These are phyloP conservation scores for Hypomecis atomaria DNA, from an alignment of 2,888 invertebrate species.

Conservation along the genomic window DNA sequence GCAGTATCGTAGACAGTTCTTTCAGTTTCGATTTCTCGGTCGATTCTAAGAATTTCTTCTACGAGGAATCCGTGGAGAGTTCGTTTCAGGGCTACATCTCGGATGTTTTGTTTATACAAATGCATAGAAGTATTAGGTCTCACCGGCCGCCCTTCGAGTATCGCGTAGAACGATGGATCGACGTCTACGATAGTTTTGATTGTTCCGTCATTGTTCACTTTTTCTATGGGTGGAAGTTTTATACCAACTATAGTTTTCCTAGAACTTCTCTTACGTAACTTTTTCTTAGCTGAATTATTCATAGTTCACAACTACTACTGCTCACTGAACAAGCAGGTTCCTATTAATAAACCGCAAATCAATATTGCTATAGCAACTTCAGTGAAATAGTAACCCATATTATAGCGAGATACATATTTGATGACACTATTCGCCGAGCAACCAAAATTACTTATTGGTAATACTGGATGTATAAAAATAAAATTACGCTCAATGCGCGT, in stretches of 20 bases:
- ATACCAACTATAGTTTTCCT: conserved; percentile 65
- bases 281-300: conserved; percentile 52
- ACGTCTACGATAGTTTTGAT: conserved; percentile 85
- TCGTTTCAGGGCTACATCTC: conserved; percentile 71
- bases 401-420: background rate
- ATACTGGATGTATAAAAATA: too few species aligned
- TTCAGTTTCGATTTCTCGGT: conserved; percentile 72
- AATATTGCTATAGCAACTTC: conserved; percentile 68
- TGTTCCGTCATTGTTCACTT: conserved; percentile 51
- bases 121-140: conserved; percentile 81
- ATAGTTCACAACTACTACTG: conserved; percentile 27
- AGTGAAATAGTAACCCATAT: conserved; percentile 9
- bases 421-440: conserved; percentile 21
- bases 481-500: too few species aligned
- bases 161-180: conserved; percentile 86
- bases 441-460: conserved; percentile 7
- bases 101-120: conserved; percentile 82
- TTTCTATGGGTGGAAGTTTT: conserved; percentile 73
- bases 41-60: conserved; percentile 76
- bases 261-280: conserved; percentile 51
- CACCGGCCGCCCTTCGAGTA: conserved; percentile 85
- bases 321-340: conserved; percentile 11
- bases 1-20: conserved; percentile 67
- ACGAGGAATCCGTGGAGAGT: conserved; percentile 68
- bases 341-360: conserved; percentile 42